Evolutionary conservation across 2,113 vertebrate species (phyloP), one percentile per base, ranked within the genome.

Genomic region (Chinchilla lanigera): DNA sequence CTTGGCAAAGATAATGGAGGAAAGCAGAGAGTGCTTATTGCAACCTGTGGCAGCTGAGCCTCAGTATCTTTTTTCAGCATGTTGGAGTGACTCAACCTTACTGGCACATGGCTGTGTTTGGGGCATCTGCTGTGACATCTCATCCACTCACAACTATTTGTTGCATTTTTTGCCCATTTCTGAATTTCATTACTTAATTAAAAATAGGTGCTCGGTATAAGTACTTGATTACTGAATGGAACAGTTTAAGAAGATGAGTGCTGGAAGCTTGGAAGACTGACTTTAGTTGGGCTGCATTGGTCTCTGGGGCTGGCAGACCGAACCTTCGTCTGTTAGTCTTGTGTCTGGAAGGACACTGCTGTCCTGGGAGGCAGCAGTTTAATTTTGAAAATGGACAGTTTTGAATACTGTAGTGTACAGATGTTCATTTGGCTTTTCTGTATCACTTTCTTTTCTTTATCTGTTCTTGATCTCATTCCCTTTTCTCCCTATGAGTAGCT

Each of bases 111-210:
- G 71, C 82, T 94, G 58, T 86, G 82, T 94, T 94, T 96, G 96
- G 96, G 98, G 96, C 97, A 98, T 98, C 97, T 98, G 96, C 96
- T 97, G 56, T 97, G 96, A 95, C 96, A 97, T 97, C 95, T 96
- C 95, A 96, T 93, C 95, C 83, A 1, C 97, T 96, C 78, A 98
- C 97, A 95, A 86, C 88, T 98, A 97, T 96, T 93, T 98, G 96
- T 98, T 96, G 96, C 82, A 58, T 97, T 97, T 93, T 97, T 97
- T 96, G 90, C 61, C 83, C 88, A 81, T 97, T 97, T 97, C 94
- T 97, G 95, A 85, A 97, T 98, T 97, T 97, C 47, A 93, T 97
- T 97, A 90, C 54, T 97, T 91, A 80, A 95, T 96, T 97, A 97
- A 98, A 97, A 97, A 97, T 97, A 98, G 95, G 89, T 89, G 58